Conservation (phyloP, 2,888 invertebrate species). For the Anaspis maculata region DNA sequence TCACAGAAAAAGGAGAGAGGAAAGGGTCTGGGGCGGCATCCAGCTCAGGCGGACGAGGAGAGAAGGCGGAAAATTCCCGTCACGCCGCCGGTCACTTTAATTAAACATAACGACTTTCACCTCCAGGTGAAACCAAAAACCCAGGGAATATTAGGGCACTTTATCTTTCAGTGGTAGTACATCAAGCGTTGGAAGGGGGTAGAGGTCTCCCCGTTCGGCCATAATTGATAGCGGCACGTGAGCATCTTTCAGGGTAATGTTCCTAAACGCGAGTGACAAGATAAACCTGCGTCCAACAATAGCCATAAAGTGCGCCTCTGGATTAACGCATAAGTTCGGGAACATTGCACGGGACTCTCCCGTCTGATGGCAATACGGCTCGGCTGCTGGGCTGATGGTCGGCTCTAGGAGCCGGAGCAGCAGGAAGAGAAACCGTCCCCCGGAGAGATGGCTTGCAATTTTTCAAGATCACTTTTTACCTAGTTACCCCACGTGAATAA, state of each 20-base stretch:
- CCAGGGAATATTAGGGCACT: slow-evolving; percentile 8
- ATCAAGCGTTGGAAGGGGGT: slow-evolving; percentile 6
- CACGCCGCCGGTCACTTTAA: no score
- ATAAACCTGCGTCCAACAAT: slow-evolving; percentile 26
- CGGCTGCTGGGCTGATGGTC: neutral
- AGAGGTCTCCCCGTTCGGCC: slow-evolving; percentile 13
- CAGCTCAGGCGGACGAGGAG: no score
- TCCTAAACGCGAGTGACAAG: slow-evolving; percentile 30
- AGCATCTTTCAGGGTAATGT: slow-evolving; percentile 31
- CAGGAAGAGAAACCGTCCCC: slow-evolving; percentile 16
- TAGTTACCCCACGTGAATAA: slow-evolving; percentile 17
- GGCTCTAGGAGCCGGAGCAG: neutral
- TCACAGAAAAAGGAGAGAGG: no score
- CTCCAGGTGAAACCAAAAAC: slow-evolving; percentile 7
- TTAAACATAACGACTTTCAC: no score
- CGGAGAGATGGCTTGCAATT: slow-evolving; percentile 20
- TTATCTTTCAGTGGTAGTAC: slow-evolving; percentile 11
- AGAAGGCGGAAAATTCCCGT: no score
- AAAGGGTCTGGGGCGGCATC: no score
- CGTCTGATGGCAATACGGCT: no score
- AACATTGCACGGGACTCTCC: slow-evolving; percentile 15
- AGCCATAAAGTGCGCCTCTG: slow-evolving; percentile 21
- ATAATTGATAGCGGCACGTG: slow-evolving; percentile 29
- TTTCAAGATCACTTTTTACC: slow-evolving; percentile 22
- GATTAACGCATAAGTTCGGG: slow-evolving; percentile 29